Percentiles rank a stretch among this genome's conserved stretches.
These are phyloP conservation scores for Enhydra lutris DNA, from an alignment of 2,113 vertebrate genomes.

Conservation along the genomic window DNA sequence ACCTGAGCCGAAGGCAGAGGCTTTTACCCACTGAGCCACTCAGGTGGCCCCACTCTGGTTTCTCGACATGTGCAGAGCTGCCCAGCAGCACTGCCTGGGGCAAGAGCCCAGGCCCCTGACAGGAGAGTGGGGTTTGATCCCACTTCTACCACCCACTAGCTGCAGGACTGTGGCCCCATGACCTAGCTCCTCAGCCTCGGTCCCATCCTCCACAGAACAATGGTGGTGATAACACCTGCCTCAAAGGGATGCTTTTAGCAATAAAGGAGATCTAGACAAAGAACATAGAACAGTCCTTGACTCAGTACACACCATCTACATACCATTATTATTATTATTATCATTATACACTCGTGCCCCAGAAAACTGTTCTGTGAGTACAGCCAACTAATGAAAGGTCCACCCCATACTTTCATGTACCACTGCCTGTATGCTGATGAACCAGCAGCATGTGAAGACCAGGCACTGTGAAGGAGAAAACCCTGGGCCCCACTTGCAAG, in stretches of 20 bases:
- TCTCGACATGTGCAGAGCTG: not conserved
- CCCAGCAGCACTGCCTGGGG: too few species aligned
- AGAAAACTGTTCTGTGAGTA: not conserved
- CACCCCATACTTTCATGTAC: not conserved
- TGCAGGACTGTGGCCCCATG: rapidly evolving
- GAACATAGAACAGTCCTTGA: rapidly evolving
- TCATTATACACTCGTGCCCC: not conserved
- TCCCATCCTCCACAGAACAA: not conserved
- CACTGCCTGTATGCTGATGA: not conserved
- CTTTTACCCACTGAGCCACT: too few species aligned
- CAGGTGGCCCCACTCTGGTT: too few species aligned
- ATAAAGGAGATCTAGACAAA: not conserved
- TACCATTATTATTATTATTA: not conserved
- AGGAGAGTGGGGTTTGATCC: too few species aligned
- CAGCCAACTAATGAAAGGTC: too few species aligned
- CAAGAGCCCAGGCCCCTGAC: not conserved
- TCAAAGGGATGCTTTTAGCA: not conserved
- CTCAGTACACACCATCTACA: not conserved
- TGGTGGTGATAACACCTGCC: too few species aligned
- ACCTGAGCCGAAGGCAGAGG: too few species aligned
- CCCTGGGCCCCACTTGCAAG: too few species aligned
- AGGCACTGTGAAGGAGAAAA: too few species aligned
- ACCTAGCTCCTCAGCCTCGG: not conserved
- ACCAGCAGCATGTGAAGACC: rapidly evolving
- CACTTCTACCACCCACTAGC: not conserved